Conservation (phyloP, 2,888 invertebrate genomes). For the Graphium colonna region DNA sequence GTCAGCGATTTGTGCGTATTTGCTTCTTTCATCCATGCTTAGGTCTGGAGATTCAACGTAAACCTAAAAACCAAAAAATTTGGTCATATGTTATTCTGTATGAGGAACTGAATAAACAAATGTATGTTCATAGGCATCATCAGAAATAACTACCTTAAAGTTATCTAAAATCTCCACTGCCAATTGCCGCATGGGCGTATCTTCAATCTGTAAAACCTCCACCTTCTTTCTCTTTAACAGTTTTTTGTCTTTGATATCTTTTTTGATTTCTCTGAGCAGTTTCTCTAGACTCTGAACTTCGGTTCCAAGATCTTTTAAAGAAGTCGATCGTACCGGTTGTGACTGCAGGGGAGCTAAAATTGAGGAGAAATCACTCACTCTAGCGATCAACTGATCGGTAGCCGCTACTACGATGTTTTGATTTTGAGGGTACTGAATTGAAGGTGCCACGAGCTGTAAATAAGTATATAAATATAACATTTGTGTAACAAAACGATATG, state of each 20-base stretch:
- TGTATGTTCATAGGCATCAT: too few species aligned
- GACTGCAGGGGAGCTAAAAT: conserved; percentile 39
- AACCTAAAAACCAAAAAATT: conserved; percentile 31
- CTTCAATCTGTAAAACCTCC: conserved; percentile 43
- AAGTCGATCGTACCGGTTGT: conserved; percentile 29
- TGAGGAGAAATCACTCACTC: conserved; percentile 37
- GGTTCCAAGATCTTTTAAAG: conserved; percentile 33
- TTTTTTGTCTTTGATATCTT: conserved; percentile 40
- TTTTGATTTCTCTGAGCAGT: conserved; percentile 39
- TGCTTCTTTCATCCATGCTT: conserved; percentile 34
- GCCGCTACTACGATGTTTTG: conserved; percentile 45
- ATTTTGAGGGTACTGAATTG: conserved; percentile 47
- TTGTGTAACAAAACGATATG: too few species aligned
- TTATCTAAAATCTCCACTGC: conserved; percentile 52
- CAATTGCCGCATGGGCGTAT: conserved; percentile 51
- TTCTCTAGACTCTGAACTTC: conserved; percentile 35
- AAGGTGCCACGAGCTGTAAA: conserved; percentile 49
- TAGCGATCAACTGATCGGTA: conserved; percentile 39
- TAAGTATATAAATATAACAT: too few species aligned
- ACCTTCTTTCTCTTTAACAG: conserved; percentile 38
- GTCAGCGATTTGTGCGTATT: conserved; percentile 40
- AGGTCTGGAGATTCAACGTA: conserved; percentile 37
- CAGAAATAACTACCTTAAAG: conserved; percentile 46
- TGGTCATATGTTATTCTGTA: too few species aligned
- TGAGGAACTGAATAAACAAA: too few species aligned